Conservation (phyloP, 2,888 invertebrate genomes). For the Orchesellides sinensis region DNA sequence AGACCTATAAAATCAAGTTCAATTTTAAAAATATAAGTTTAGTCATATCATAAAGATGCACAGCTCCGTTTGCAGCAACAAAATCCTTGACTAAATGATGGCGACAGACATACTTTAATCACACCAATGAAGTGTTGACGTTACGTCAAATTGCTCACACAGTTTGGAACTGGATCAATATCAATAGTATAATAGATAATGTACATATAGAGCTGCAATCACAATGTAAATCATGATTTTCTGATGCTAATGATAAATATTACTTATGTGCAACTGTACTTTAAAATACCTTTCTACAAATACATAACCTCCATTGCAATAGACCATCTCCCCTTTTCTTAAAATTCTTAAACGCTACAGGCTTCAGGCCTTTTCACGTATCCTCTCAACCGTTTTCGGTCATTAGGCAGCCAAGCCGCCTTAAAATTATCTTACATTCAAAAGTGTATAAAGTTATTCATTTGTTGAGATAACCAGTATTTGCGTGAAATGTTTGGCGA, state of each 20-base stretch:
- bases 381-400: constrained; percentile 36
- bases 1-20: too few relatives aligned
- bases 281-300: not conserved
- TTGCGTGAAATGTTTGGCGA: constrained; percentile 15
- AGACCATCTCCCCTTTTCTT: constrained; percentile 11
- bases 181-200: not conserved
- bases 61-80: too few relatives aligned
- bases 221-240: too few relatives aligned
- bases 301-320: not conserved
- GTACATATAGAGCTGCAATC: too few relatives aligned
- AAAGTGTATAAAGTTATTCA: constrained; percentile 18
- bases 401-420: constrained; percentile 46
- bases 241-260: too few relatives aligned
- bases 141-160: not conserved
- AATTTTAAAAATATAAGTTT: too few relatives aligned
- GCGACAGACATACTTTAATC: too few relatives aligned
- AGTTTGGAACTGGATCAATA: not conserved
- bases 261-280: not conserved
- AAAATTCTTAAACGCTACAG: too few relatives aligned
- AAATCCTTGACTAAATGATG: too few relatives aligned
- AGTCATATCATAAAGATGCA: too few relatives aligned
- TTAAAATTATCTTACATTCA: constrained; percentile 44
- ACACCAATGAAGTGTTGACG: too few relatives aligned
- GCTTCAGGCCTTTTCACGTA: too few relatives aligned
- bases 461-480: not conserved